Conservation (phyloP, 2,888 invertebrate species). For the Chrysomela aeneicollis region DNA sequence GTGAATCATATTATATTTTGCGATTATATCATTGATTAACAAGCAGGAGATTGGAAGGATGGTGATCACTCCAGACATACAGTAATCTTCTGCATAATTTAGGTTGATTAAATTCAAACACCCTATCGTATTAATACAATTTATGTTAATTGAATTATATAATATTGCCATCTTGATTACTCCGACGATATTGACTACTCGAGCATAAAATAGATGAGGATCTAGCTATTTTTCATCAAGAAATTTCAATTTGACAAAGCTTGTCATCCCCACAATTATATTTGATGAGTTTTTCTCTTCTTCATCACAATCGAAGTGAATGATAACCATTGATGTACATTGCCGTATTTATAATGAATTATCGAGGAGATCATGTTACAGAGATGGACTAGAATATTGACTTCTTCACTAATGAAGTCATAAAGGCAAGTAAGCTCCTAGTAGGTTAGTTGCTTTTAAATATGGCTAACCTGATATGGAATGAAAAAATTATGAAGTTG, state of each 20-base stretch:
- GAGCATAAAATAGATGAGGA: neutral
- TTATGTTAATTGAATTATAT: constrained; percentile 5
- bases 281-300: too few relatives aligned
- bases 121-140: constrained; percentile 1
- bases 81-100: constrained; percentile 1
- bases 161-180: constrained; percentile 1
- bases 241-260: too few relatives aligned
- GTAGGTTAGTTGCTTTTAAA: too few relatives aligned
- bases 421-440: too few relatives aligned
- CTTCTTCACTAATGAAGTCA: too few relatives aligned
- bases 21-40: neutral
- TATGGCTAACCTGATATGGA: too few relatives aligned
- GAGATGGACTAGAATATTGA: too few relatives aligned
- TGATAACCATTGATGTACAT: too few relatives aligned
- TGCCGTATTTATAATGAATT: too few relatives aligned
- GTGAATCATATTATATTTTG: neutral
- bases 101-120: constrained; percentile 1
- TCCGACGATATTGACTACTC: neutral
- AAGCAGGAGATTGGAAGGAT: neutral
- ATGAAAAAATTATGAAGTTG: neutral
- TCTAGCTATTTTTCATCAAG: neutral
- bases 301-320: too few relatives aligned
- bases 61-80: neutral
- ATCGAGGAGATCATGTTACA: too few relatives aligned
- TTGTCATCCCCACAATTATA: too few relatives aligned